Conservation (phyloP, 2,888 invertebrate genomes). For the Protonemura montana region DNA sequence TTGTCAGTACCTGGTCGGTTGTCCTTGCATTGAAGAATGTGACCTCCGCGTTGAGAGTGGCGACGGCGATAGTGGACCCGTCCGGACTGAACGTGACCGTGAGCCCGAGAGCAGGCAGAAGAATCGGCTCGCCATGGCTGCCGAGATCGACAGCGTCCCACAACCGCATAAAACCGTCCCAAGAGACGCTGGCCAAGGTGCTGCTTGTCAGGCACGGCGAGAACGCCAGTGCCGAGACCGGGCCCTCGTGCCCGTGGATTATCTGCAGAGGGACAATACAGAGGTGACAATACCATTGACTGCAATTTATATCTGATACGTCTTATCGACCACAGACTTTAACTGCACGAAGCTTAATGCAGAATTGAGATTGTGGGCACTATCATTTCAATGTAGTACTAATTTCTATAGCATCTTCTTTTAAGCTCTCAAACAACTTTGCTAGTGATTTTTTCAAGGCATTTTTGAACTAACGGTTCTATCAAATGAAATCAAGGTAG, state of each 20-base stretch:
- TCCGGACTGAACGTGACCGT: slow-evolving; percentile 88
- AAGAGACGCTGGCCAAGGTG: slow-evolving; percentile 85
- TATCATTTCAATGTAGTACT: too few species aligned
- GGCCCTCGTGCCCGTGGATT: slow-evolving; percentile 92
- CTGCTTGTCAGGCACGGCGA: slow-evolving; percentile 76
- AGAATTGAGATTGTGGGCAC: too few species aligned
- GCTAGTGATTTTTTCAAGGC: too few species aligned
- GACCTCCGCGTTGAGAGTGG: slow-evolving; percentile 88
- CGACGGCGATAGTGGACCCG: slow-evolving; percentile 91
- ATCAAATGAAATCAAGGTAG: too few species aligned
- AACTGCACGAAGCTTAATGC: too few species aligned
- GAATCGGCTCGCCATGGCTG: slow-evolving; percentile 79
- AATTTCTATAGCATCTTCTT: too few species aligned
- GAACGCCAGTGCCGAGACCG: slow-evolving; percentile 84
- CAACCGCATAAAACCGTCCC: slow-evolving; percentile 91
- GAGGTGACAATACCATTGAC: not conserved
- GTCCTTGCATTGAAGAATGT: slow-evolving; percentile 78
- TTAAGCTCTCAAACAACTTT: too few species aligned
- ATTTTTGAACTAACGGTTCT: too few species aligned
- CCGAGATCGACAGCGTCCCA: slow-evolving; percentile 92
- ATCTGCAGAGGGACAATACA: slow-evolving; percentile 62
- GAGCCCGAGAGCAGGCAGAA: slow-evolving; percentile 77
- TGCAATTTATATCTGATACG: too few species aligned
- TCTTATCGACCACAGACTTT: too few species aligned
- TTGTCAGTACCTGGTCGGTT: slow-evolving; percentile 56